Evolutionary conservation across 2,113 vertebrate species (phyloP), one percentile per base, ranked within the genome.

Genomic region (Oncorhynchus clarkii): DNA sequence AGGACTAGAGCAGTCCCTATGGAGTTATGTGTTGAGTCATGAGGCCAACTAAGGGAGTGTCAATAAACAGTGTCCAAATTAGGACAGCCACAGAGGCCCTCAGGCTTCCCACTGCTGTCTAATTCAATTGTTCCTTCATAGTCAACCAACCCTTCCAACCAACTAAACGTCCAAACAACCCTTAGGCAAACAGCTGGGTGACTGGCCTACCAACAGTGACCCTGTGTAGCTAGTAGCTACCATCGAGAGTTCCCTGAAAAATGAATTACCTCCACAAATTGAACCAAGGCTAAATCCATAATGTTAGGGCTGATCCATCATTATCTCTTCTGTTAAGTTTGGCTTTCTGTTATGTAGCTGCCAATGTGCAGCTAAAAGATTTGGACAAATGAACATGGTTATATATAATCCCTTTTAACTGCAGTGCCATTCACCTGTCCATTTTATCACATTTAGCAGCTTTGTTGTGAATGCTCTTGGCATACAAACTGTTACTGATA

Each of bases 221-320:
- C 71, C 51, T 68, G 70, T 76, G 39, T 45, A 45, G 39, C 39
- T 45, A 11, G 70, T 54, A 39, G 76, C 78, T 71, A 69, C 76
- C 26, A 70, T 22, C 68, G 16, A 72, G 68, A 73, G 74, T 20
- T 49, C 48, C 80, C 74, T 80, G 54, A 86, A 76, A 88, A 51
- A 84, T 82, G 39, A 69, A 85, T 84, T 82, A 83, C 71, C 26
- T 72, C 71, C 76, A 79, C 59, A 74, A 76, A 73, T 80, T 68
- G 77, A 27, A 48, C 76, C 76, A 39, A 7, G 80, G 71, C 73
- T 71, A 67, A 78, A 83, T 76, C 65, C 77, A 81, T 78, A 79
- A 59, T 72, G 62, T 76, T 54, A 57, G 29, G 29, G 72, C 57
- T 78, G 78, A 84, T 78, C 12, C n/a, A 74, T 78, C 76, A 78